Base-by-base conservation (phyloP, 2,888 invertebrate species). In the Trichacis sp. region DNA sequence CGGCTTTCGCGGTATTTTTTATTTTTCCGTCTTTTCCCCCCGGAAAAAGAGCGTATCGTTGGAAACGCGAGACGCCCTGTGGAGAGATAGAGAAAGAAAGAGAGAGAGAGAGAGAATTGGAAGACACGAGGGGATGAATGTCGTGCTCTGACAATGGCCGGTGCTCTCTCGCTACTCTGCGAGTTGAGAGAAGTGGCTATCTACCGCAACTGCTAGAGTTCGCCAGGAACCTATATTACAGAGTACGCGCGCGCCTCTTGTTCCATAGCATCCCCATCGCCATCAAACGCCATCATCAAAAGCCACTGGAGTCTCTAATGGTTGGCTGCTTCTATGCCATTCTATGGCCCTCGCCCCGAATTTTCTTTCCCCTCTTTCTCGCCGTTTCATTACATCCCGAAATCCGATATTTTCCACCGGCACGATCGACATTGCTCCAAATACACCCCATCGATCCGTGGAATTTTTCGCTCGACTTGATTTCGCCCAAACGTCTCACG, bases 91-190 rank as follows among this genome's bases (percentile, higher is more conserved):
- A 63, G 58, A 55, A 67, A 48, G 58, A 63, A 59, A 64, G 64
- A 57, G 53, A n/a, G 24, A 24, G 24, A 24, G 60, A 45, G 68
- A 68, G 53, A 67, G 64, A n/a, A n/a, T n/a, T n/a, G n/a, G n/a
- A n/a, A n/a, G n/a, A n/a, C n/a, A 68, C 63, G 73, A 67, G 70
- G 67, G 73, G 71, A 75, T 76, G 75, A 75, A 77, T 74, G 73
- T 74, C 73, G 75, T 70, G 71, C 54, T 75, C 69, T 69, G 75
- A 77, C 77, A 77, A 77, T 76, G 74, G 73, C 71, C 75, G 68
- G 70, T 70, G 66, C 68, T 71, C 72, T 73, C 70, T 72, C 69
- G 50, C 33, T n/a, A 59, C 56, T 47, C 64, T 38, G 20, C n/a
- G 24, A 24, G 24, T 24, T 24, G 24, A 24, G 24, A 24, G 24